A percentile compares a stretch with the other conserved stretches of the same genome.
Evolutionary conservation across 2,797 vertebrate genomes (phyloP).

Genomic region (Tarsius wallacei): DNA sequence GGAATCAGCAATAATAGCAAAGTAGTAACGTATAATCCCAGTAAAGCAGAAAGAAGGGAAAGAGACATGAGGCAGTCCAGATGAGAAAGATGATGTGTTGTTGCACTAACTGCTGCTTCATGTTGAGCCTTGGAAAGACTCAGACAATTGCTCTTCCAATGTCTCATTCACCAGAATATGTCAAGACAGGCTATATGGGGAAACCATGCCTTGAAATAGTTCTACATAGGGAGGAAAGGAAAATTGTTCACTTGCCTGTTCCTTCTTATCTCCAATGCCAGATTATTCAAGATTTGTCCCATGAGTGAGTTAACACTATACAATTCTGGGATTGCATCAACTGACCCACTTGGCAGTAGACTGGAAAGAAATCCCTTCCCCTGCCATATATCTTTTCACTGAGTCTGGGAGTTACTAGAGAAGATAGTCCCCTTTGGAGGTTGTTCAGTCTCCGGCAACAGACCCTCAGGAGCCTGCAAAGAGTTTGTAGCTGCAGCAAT

Average conservation of each 20-base stretch:
- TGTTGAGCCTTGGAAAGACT: background rate
- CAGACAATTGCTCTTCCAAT: background rate
- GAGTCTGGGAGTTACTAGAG: too few relatives aligned
- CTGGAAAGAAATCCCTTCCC: background rate
- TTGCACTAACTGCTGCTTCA: background rate
- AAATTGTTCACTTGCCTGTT: background rate
- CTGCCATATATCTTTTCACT: background rate
- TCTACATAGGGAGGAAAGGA: background rate
- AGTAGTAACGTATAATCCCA: background rate
- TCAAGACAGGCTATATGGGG: too few relatives aligned
- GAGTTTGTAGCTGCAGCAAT: rapidly evolving
- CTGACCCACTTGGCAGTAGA: background rate
- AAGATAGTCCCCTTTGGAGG: rapidly evolving
- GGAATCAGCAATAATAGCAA: background rate
- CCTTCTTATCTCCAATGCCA: background rate
- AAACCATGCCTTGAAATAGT: background rate
- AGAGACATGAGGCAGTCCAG: background rate
- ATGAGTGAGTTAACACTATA: background rate
- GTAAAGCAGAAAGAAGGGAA: background rate
- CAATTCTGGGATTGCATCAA: background rate
- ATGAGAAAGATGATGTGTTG: background rate
- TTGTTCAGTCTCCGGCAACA: background rate
- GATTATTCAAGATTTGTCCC: background rate
- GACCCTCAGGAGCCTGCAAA: too few relatives aligned
- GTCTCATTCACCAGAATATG: background rate